Evolutionary conservation across 2,888 invertebrate species (phyloP).

Genomic region (Beris chalybata): DNA sequence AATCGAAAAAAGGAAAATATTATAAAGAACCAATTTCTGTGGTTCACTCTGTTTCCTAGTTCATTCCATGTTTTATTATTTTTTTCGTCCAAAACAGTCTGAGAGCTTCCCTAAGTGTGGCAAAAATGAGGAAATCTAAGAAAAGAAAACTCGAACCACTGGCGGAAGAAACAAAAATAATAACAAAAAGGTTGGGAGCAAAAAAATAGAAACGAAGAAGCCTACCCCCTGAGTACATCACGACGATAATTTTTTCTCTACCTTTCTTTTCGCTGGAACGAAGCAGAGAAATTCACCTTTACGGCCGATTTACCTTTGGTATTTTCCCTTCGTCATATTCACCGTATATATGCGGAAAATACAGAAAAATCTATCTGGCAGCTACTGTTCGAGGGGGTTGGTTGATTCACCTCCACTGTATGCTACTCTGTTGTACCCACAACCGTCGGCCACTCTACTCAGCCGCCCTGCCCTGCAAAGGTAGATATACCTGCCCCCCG

Average conservation of each 20-base stretch:
- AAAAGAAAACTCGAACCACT: neutral
- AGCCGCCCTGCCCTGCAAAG: neutral
- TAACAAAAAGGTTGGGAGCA: too few species aligned
- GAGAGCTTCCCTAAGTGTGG: neutral
- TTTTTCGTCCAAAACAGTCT: neutral
- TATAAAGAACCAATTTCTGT: too few species aligned
- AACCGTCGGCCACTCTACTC: neutral
- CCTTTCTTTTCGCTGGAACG: conserved; percentile 27
- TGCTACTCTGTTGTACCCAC: too few species aligned
- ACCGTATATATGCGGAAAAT: conserved; percentile 13
- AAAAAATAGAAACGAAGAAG: too few species aligned
- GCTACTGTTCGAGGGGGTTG: neutral
- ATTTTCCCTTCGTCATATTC: conserved; percentile 33
- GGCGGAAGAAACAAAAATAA: too few species aligned
- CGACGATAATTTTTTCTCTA: conserved; percentile 26
- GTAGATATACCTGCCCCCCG: too few species aligned
- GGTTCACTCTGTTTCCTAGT: too few species aligned
- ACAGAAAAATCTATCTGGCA: neutral
- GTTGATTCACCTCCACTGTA: neutral
- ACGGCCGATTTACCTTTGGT: conserved; percentile 39
- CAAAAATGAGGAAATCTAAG: neutral
- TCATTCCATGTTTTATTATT: too few species aligned
- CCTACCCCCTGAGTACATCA: too few species aligned
- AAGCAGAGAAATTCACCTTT: conserved; percentile 37
- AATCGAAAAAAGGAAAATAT: neutral